phyloP scores from a whole-genome alignment of 2,888 invertebrate genomes.

The Oxyscelio sp. region DNA sequence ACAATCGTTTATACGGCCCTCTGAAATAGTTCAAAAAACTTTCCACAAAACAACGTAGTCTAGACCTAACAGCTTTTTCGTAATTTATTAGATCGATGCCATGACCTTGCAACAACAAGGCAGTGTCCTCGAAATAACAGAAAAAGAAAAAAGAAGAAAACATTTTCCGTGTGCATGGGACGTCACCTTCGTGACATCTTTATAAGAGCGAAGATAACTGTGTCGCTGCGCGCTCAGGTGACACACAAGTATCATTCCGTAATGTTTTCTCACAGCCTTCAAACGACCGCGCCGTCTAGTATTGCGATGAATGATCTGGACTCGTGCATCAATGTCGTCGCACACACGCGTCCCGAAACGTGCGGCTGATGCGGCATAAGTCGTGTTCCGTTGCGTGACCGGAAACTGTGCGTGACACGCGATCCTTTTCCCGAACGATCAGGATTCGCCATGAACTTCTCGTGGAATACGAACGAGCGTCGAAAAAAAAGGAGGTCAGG shows the following conservation, averaged over 20 bases:
- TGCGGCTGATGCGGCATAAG: constrained; percentile 28
- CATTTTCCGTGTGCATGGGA: constrained; percentile 21
- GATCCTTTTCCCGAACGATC: constrained; percentile 64
- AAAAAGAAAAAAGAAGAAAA: too few species aligned
- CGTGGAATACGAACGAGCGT: constrained; percentile 36
- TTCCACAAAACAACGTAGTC: too few species aligned
- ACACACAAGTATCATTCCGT: constrained; percentile 47
- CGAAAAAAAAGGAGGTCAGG: constrained; percentile 56
- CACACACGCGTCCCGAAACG: constrained; percentile 36
- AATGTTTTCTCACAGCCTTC: constrained; percentile 47
- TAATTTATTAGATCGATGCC: constrained; percentile 34
- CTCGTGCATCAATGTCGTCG: constrained; percentile 34
- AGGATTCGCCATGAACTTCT: constrained; percentile 50
- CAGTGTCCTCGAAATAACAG: neutral
- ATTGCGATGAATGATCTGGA: constrained; percentile 53
- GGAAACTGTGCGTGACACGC: constrained; percentile 72
- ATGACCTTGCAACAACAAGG: constrained; percentile 31
- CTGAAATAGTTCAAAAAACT: too few species aligned
- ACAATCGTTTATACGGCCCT: too few species aligned
- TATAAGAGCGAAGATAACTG: constrained; percentile 56
- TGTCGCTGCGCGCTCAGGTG: constrained; percentile 61
- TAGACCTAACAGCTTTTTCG: neutral
- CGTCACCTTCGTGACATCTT: constrained; percentile 54
- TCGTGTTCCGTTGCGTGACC: constrained; percentile 71
- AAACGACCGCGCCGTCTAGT: constrained; percentile 22